Conservation (phyloP, 2,888 invertebrate genomes). For the Eristalis pertinax region DNA sequence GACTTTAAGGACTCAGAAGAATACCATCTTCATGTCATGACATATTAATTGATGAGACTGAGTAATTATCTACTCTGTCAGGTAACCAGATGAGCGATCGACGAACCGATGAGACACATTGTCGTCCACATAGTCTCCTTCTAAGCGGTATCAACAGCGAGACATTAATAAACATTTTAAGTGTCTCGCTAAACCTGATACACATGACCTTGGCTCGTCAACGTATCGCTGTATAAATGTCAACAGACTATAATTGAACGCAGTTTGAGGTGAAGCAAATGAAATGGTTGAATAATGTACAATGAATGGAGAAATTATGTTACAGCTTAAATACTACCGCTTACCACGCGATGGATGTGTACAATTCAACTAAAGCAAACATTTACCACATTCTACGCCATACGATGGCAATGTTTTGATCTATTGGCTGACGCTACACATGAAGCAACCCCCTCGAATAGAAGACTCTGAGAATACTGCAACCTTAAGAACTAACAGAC, state of each 20-base stretch:
- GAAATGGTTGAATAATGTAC: not conserved
- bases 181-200: not conserved
- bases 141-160: too few relatives aligned
- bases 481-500: not conserved
- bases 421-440: not conserved
- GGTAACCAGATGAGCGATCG: too few relatives aligned
- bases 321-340: not conserved
- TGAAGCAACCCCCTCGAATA: not conserved
- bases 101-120: too few relatives aligned
- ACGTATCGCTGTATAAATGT: not conserved
- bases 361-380: not conserved
- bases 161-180: not conserved
- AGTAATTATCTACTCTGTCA: too few relatives aligned
- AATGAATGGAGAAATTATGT: not conserved
- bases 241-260: not conserved
- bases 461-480: slow-evolving; percentile 44
- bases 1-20: too few relatives aligned
- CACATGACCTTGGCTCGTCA: not conserved
- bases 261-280: not conserved
- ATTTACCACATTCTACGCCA: too few relatives aligned
- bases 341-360: not conserved
- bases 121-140: too few relatives aligned
- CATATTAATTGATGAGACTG: too few relatives aligned
- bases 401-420: too few relatives aligned
- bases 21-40: too few relatives aligned